Base-by-base conservation (phyloP, 2,888 invertebrate species). In the Ischnus inquisitorius region DNA sequence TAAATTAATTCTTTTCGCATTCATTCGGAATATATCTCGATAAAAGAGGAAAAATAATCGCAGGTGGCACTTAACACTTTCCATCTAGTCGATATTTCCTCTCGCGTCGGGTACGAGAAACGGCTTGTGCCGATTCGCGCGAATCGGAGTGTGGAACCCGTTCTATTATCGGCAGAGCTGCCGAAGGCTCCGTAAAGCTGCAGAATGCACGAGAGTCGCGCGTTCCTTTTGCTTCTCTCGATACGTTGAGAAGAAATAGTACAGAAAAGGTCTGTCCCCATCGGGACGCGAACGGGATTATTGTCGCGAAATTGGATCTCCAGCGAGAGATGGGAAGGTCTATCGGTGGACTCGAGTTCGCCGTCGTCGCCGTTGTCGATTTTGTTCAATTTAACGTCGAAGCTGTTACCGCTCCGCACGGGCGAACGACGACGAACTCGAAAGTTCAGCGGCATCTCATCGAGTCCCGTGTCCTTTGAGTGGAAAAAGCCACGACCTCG, bases 261-360 rank as follows among this genome's bases (percentile, higher is more conserved):
- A 57, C 6, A 22, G 65, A 65, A 34, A 48, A 25, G 72, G 65
- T 71, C 43, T 79, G 83, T 82, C 54, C 84, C 67, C 71, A 60
- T 46, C 67, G 64, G 43, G 67, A 41, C 77, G 67, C 54, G 64
- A 82, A 79, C 48, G 60, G 74, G 84, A 88, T 86, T 87, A 86
- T 82, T 75, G 82, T 85, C 78, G 28, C 62, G 82, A 82, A 88
- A 88, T 87, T 85, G 86, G 79, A 85, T 87, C 57, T 64, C 34
- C 22, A 16, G 71, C 25, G 64, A n/a, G 41, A 16, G 41, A 71
- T 16, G 19, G 79, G 43, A 34, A 74, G 43, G 39, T 74, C 60
- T 48, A 16, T 16, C 34, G 39, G 16, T 16, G 16, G 39, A 16
- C 19, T 65, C 39, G 65, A 54, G 69, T 41, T 48, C 46, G 16